Evolutionary conservation across 2,797 vertebrate genomes (phyloP).

Genomic region (Babyrousa celebensis): DNA sequence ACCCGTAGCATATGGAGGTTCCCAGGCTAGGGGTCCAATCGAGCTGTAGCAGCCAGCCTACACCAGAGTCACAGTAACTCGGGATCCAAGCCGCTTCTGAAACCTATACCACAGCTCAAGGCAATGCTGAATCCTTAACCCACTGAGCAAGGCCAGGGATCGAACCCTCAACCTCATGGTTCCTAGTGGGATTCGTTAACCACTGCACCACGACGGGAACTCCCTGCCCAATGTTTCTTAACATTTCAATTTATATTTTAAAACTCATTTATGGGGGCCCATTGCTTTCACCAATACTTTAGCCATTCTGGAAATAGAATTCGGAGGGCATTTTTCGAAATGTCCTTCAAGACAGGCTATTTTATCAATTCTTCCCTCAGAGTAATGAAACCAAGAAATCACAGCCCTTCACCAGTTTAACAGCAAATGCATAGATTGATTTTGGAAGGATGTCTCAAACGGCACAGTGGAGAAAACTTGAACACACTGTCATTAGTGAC

Average conservation of each 20-base stretch:
- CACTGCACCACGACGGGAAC: too few relatives aligned
- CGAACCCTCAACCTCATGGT: too few relatives aligned
- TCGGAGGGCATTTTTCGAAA: not conserved
- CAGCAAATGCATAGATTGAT: not conserved
- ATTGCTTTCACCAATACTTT: not conserved
- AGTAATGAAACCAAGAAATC: not conserved
- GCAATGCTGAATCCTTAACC: too few relatives aligned
- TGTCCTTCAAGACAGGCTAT: not conserved
- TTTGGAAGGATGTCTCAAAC: not conserved
- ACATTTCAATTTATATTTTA: not conserved
- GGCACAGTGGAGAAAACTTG: not conserved
- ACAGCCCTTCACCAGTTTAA: not conserved
- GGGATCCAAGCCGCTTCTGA: too few relatives aligned
- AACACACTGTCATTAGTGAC: accelerated
- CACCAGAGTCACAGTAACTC: too few relatives aligned
- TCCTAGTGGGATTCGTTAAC: too few relatives aligned
- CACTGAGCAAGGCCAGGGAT: too few relatives aligned
- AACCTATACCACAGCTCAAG: too few relatives aligned
- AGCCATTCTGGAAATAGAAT: conserved; percentile 23
- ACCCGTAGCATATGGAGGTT: too few relatives aligned
- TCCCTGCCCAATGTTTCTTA: not conserved
- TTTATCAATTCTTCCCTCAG: conserved; percentile 28
- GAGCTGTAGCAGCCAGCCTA: too few relatives aligned
- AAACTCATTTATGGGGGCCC: not conserved
- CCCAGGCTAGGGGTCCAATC: too few relatives aligned